A percentile compares a stretch with the other conserved stretches of the same genome.
These are phyloP conservation scores for Micoletzkya japonica DNA, from an alignment of 2,888 invertebrate species.

Conservation along the genomic window DNA sequence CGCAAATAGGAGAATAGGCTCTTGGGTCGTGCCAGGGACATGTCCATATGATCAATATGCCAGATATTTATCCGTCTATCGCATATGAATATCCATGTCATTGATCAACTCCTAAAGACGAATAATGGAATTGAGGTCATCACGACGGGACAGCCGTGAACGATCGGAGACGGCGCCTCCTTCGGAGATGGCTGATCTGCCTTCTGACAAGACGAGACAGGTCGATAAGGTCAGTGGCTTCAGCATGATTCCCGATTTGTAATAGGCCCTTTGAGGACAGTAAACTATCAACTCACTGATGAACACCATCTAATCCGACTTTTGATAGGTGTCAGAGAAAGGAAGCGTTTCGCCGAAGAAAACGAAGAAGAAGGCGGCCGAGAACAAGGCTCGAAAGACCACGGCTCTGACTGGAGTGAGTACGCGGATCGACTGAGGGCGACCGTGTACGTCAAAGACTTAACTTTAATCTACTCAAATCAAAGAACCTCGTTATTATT, in stretches of 20 bases:
- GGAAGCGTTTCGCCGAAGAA: slow-evolving; percentile 46
- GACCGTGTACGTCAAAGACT: too few relatives aligned
- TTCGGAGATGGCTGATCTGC: slow-evolving; percentile 23
- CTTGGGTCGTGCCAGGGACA: too few relatives aligned
- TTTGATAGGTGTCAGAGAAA: slow-evolving; percentile 36
- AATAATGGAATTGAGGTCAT: not conserved
- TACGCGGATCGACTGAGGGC: too few relatives aligned
- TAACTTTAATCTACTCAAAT: too few relatives aligned
- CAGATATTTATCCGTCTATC: too few relatives aligned
- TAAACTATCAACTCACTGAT: not conserved
- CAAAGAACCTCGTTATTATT: too few relatives aligned
- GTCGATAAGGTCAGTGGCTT: slow-evolving; percentile 22
- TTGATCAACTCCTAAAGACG: not conserved
- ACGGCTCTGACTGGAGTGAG: not conserved
- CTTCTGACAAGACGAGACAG: slow-evolving; percentile 8
- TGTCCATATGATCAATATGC: too few relatives aligned
- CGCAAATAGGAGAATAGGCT: too few relatives aligned
- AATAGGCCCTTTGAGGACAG: not conserved
- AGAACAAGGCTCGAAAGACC: slow-evolving; percentile 48
- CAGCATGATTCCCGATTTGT: not conserved
- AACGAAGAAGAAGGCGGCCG: slow-evolving; percentile 52
- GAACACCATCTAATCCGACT: not conserved
- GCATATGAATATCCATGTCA: not conserved
- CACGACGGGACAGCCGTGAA: slow-evolving; percentile 15
- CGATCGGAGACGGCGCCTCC: slow-evolving; percentile 24